Percentiles rank a stretch among this genome's conserved stretches.
Evolutionary conservation across 2,113 vertebrate genomes (phyloP).

Genomic region (Notarius quadriscutis): DNA sequence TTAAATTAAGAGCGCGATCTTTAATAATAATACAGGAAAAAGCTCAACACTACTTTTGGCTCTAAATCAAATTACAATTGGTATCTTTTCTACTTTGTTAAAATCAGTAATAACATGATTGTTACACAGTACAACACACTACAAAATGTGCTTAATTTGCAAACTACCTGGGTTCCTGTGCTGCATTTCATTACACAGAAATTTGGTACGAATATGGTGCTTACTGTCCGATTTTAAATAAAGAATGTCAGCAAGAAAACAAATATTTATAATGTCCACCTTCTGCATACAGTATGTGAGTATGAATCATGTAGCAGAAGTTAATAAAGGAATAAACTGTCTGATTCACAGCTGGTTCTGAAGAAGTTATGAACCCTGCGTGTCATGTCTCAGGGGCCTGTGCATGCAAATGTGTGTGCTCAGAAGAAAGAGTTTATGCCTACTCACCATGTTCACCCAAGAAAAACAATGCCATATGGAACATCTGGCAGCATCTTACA

Average conservation of each 20-base stretch:
- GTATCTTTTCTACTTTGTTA: background rate
- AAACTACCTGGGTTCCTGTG: background rate
- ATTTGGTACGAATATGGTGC: background rate
- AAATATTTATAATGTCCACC: background rate
- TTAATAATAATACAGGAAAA: background rate
- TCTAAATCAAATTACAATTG: background rate
- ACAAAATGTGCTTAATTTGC: background rate
- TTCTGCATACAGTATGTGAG: background rate
- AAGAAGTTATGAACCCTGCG: background rate
- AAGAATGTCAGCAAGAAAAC: background rate
- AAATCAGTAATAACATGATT: background rate
- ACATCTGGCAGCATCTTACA: background rate
- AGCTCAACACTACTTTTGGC: background rate
- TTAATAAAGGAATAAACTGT: background rate
- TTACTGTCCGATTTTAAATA: background rate
- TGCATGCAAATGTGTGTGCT: background rate
- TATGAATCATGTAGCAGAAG: background rate
- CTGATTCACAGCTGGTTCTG: background rate
- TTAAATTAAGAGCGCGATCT: background rate
- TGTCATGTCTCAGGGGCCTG: background rate
- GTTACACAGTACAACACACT: background rate
- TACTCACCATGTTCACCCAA: background rate
- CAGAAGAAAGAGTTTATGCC: background rate
- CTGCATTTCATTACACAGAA: background rate
- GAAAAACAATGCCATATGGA: conserved; percentile 17